Conservation (phyloP, 1,140 invertebrate genomes). For the Drosophila obscura region DNA sequence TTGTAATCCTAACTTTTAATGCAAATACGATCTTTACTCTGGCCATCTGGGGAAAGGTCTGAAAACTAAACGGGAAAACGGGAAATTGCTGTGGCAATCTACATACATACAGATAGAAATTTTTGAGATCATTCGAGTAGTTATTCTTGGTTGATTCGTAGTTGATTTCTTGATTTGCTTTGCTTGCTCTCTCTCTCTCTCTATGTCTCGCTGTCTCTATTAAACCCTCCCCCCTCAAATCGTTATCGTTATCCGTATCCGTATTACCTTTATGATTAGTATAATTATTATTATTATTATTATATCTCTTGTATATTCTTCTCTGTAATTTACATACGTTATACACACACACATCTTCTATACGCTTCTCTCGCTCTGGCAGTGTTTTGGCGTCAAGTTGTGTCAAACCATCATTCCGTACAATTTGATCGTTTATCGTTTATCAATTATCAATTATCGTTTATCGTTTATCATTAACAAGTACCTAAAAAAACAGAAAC, state of each 20-base stretch:
- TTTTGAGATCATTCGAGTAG: slow-evolving; percentile 41
- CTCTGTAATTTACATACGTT: slow-evolving; percentile 68
- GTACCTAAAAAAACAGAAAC: slow-evolving; percentile 60
- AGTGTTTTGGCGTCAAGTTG: slow-evolving; percentile 84
- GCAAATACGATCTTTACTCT: slow-evolving; percentile 25
- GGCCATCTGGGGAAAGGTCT: neutral
- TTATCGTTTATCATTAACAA: slow-evolving; percentile 59
- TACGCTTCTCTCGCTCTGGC: slow-evolving; percentile 74
- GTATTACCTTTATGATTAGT: slow-evolving; percentile 40
- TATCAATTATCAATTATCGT: slow-evolving; percentile 40
- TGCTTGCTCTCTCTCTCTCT: neutral
- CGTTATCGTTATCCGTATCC: slow-evolving; percentile 13
- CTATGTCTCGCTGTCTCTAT: neutral
- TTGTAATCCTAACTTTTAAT: slow-evolving; percentile 21
- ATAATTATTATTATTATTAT: slow-evolving; percentile 36
- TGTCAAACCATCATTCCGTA: slow-evolving; percentile 82
- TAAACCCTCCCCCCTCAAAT: slow-evolving; percentile 32
- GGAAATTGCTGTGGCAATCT: slow-evolving; percentile 9
- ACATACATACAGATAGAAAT: slow-evolving; percentile 18
- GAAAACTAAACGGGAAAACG: slow-evolving; percentile 8
- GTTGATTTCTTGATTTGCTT: slow-evolving; percentile 35
- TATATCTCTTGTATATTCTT: slow-evolving; percentile 40
- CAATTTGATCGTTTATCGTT: slow-evolving; percentile 75
- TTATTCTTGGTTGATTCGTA: slow-evolving; percentile 26
- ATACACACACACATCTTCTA: slow-evolving; percentile 54